Evolutionary conservation across 2,113 vertebrate genomes (phyloP).

Genomic region (Catagonus wagneri): DNA sequence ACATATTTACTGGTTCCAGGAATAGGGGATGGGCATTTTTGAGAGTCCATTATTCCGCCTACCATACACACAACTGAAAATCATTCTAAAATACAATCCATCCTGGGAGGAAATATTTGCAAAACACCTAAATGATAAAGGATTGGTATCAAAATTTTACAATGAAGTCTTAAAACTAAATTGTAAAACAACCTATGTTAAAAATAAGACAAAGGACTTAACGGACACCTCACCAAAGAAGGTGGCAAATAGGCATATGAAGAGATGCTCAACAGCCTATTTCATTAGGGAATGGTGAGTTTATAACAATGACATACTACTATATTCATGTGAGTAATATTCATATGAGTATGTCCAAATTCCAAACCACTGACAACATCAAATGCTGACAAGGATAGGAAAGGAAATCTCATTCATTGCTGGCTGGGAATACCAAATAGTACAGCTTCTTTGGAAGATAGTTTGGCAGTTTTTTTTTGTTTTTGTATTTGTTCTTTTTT

Average conservation of each 20-base stretch:
- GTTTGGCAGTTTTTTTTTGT: background rate
- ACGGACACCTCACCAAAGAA: background rate
- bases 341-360: background rate
- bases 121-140: background rate
- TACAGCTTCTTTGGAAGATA: background rate
- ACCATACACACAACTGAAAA: background rate
- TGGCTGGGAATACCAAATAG: background rate
- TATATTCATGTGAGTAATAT: too few species aligned
- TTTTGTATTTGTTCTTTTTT: too few species aligned
- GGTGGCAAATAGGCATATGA: background rate
- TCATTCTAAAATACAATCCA: background rate
- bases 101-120: background rate
- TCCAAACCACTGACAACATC: background rate
- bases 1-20: background rate
- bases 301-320: background rate
- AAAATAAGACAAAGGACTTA: background rate
- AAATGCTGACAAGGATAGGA: background rate
- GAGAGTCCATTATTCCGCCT: background rate
- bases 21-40: background rate
- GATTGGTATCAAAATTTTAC: background rate
- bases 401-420: background rate
- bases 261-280: background rate
- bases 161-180: background rate
- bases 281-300: background rate
- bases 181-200: background rate